Base-by-base conservation (phyloP, 92 coral and sea anemone genomes). In the Epizoanthus fatuus region DNA sequence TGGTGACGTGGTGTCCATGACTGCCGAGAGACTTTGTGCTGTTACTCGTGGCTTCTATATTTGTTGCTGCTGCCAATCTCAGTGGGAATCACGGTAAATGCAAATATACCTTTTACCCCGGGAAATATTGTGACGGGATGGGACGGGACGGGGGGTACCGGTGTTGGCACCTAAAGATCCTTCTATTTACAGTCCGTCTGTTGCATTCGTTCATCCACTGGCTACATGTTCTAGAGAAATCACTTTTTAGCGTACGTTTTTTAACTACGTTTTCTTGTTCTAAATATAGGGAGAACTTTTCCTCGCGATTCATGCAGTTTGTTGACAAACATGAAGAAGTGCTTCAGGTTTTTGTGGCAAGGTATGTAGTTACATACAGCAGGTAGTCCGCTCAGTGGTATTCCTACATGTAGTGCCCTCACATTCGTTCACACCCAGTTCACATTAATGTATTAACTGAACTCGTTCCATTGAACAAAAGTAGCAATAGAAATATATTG, bases 261-360 rank as follows among this genome's bases (percentile, higher is more conserved):
- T 25, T 20, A 2, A 10, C 60, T 19, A 13, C 13, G 3, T 37
- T 10, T 52, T 69, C 32, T 81, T 70, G 51, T 44, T 58, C 67
- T 32, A 64, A 70, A 16, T 39, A 16, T 20, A 81, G 86, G 39
- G 75, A 68, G 40, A 84, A 79, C 40, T 77, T 84, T 53, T 79
- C 91, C 16, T 72, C 86, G n/a, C 77, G 91, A 63, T 87, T 87
- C 64, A 84, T 87, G 76, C 81, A 87, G 38, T 87, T 87, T 62
- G 91, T 87, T 14, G 86, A 74, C 86, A 55, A 86, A 44, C 91
- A 88, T 59, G 91, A 88, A 83, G 91, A 88, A 15, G 91, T 88
- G 25, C 65, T 88, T 13, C 91, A 88, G 60, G 91, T 81, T 20
- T 74, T 88, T 54, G 91, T 88, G 51, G 91, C 91, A 54, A 88